Base-by-base conservation (phyloP, 23 tunicate genomes). In the Phallusia fumigata region DNA sequence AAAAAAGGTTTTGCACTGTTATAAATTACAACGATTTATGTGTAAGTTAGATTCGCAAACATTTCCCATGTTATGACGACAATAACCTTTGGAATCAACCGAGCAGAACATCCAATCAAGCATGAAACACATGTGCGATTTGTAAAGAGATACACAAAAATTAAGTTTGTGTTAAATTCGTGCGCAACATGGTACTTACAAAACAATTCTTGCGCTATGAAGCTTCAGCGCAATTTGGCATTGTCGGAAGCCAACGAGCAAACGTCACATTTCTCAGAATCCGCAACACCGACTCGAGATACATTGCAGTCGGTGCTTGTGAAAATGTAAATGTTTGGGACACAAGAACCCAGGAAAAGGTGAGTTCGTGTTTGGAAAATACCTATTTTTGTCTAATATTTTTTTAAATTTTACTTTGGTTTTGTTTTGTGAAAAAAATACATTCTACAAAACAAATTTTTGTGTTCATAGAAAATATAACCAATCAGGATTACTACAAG, bases 261-360 rank as follows among this genome's bases (percentile, higher is more conserved):
- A 94, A 94, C 79, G 80, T 89, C 47, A 87, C 77, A 40, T 83
- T 76, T 18, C 45, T 94, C 33, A 52, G 79, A 47, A 52, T 89
- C 52, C 52, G 91, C n/a, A 89, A 83, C 58, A 85, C 93, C 16
- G 79, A 31, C 13, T 65, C 79, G 22, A 85, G 94, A 34, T 94
- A 82, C 82, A 88, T 89, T 0, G 98, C 98, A 21, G 87, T 78
- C 34, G 94, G 83, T 31, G 88, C 90, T 24, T 91, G 92, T 52
- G 98, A 94, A 79, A 79, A 89, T 79, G 90, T 94, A 5, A 82
- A 53, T 82, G 82, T 94, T 47, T 94, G 94, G 93, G 98, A 94
- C 85, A 64, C 77, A 22, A 83, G 85, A 65, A 89, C 89, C 15
- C 77, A 64, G n/a, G 76, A 80, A 64, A 89, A 85, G 80, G 98